Evolutionary conservation across 64 coral and sea anemone species (phyloP), one percentile per base, ranked within the genome.

Genomic region (Pachyseris speciosa): DNA sequence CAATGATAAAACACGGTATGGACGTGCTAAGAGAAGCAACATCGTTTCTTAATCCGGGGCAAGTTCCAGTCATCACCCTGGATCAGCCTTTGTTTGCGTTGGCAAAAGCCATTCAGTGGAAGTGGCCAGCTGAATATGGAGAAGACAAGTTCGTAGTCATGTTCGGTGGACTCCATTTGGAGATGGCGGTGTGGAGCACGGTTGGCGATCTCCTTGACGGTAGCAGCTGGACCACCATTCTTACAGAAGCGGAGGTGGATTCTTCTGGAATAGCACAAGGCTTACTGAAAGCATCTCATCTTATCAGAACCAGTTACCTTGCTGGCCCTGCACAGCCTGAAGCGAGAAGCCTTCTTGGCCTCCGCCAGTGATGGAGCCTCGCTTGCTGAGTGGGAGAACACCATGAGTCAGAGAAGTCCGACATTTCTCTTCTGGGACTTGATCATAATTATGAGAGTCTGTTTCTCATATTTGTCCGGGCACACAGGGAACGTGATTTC

Each of bases 1-100:
- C 85, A 20, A 83, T 94, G 85, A 74, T 83, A 48, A 94, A 94
- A 61, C 75, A 94, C 60, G 85, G 92, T 1, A 88, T 94, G 91
- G 65, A 88, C 60, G 84, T 94, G n/a, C 6, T 78, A 16, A 68
- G 43, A 25, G 29, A 80, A 28, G 65, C 84, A 26, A 87, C 41
- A 37, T 37, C 30, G 4, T 88, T 87, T 70, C 64, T 88, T 6
- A 94, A 94, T 83, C 86, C 77, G 42, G 37, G 31, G 28, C 91
- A 94, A 61, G 63, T 94, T 44, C 91, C 74, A 49, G 74, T 94
- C 6, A 94, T 81, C 39, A 67, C 73, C 30, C 12, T 87, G 20
- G 91, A 94, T 72, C 84, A 94, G 41, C 91, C 84, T 26, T 39
- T 91, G 74, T 91, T 83, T 91, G 89, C 89, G 22, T 27, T 91